Evolutionary conservation across 2,113 vertebrate genomes (phyloP).

Genomic region (Apaloderma vittatum): DNA sequence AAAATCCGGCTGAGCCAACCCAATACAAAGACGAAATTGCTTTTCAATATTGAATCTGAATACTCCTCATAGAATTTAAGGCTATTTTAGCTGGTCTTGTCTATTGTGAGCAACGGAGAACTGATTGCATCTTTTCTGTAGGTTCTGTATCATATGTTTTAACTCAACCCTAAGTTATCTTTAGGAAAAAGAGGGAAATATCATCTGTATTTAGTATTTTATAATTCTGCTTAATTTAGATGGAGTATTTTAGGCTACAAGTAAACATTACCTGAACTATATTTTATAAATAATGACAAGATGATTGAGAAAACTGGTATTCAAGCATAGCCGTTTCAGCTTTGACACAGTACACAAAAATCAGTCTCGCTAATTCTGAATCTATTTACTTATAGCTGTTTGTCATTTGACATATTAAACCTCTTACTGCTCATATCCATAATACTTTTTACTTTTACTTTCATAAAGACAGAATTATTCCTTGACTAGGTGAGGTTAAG

Average conservation of each 20-base stretch:
- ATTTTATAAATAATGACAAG: not conserved
- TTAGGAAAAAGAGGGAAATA: not conserved
- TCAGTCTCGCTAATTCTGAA: not conserved
- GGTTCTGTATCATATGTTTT: not conserved
- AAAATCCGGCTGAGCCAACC: too few relatives aligned
- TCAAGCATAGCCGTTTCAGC: not conserved
- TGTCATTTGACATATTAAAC: not conserved
- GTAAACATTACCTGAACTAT: not conserved
- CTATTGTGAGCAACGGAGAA: not conserved
- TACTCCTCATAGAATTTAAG: not conserved
- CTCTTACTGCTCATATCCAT: not conserved
- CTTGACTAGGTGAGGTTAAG: not conserved
- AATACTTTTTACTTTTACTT: not conserved
- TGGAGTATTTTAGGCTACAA: not conserved
- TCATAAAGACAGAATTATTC: not conserved
- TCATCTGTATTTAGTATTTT: not conserved
- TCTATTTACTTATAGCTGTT: not conserved
- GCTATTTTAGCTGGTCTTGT: not conserved
- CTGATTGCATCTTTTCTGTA: not conserved
- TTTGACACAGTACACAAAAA: not conserved
- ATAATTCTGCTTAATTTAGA: not conserved
- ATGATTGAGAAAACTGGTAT: not conserved
- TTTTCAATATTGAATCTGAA: not conserved
- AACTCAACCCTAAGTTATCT: not conserved
- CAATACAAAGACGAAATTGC: not conserved